Conservation (phyloP, 2,113 vertebrate genomes). For the Daboia siamensis region DNA sequence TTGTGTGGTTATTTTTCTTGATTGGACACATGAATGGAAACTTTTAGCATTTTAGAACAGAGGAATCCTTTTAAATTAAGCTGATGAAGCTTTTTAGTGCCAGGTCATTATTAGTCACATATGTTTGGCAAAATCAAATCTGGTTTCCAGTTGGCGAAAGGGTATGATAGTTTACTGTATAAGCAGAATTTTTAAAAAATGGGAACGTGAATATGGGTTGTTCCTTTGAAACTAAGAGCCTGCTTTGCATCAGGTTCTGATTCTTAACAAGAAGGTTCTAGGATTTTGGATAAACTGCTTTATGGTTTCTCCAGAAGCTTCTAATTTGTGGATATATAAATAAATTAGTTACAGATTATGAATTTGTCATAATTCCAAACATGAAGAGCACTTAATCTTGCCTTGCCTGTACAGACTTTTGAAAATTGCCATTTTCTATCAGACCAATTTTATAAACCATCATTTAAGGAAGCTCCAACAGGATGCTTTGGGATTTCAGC, state of each 20-base stretch:
- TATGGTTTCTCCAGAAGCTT: neutral
- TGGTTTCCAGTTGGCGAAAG: neutral
- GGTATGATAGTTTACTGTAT: neutral
- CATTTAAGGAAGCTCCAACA: neutral
- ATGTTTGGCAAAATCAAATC: neutral
- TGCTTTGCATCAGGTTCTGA: neutral
- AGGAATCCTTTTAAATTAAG: neutral
- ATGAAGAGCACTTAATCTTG: neutral
- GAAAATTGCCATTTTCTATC: neutral
- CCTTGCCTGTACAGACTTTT: neutral
- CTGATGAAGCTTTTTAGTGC: constrained; percentile 7
- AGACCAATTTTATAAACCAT: neutral
- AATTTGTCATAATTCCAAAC: neutral
- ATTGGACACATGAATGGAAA: constrained; percentile 10
- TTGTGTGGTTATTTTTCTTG: neutral
- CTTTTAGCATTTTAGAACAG: neutral
- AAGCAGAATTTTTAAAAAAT: neutral
- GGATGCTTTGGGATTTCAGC: neutral
- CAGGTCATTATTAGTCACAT: neutral
- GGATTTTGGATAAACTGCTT: neutral
- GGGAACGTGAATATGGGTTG: neutral
- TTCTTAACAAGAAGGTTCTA: no score
- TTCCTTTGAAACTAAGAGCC: neutral
- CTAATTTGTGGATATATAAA: neutral
- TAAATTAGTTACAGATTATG: neutral